Conservation (phyloP, 2,888 invertebrate species). For the Himalopsyche tibetana region DNA sequence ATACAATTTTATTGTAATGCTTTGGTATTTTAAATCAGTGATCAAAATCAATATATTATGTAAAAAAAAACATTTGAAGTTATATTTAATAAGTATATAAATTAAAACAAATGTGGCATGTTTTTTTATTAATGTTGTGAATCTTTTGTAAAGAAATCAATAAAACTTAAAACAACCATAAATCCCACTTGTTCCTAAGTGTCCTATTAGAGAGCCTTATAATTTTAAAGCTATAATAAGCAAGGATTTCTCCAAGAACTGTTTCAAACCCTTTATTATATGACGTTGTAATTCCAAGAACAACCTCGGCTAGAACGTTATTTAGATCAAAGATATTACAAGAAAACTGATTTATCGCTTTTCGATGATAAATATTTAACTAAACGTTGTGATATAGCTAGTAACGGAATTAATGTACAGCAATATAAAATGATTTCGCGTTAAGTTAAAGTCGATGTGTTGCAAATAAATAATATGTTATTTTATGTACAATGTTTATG, state of each 20-base stretch:
- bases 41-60: no score
- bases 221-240: slow-evolving; percentile 13
- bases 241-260: neutral
- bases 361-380: slow-evolving; percentile 26
- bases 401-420: slow-evolving; percentile 30
- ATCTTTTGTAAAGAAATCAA: neutral
- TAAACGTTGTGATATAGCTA: neutral
- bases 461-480: neutral
- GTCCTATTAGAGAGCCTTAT: slow-evolving; percentile 26
- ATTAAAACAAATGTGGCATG: no score
- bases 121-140: neutral
- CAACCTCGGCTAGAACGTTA: neutral
- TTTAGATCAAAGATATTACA: slow-evolving; percentile 21
- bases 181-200: neutral
- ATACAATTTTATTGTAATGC: no score
- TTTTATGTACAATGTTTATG: no score
- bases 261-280: slow-evolving; percentile 10
- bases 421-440: neutral
- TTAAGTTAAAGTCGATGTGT: neutral
- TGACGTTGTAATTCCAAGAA: neutral
- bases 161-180: neutral
- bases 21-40: no score
- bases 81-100: no score
- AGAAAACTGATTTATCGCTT: slow-evolving; percentile 30
- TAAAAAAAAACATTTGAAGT: no score